Conservation (phyloP, 2,113 vertebrate genomes). For the Rhinopithecus roxellana region DNA sequence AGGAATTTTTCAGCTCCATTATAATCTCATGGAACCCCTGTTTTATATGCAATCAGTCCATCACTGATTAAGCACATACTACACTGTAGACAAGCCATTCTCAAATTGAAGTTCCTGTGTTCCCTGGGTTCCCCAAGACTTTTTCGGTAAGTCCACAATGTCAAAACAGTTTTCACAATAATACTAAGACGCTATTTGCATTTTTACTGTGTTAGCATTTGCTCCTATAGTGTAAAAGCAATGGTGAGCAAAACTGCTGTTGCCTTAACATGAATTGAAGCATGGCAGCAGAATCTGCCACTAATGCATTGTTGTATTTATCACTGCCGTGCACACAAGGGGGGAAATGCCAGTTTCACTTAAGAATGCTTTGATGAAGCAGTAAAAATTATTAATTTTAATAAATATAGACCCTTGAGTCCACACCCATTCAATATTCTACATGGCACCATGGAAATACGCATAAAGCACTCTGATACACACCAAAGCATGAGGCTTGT, state of each 20-base stretch:
- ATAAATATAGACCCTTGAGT: neutral
- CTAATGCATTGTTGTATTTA: neutral
- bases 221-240: neutral
- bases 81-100: neutral
- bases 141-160: neutral
- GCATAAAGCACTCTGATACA: neutral
- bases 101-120: neutral
- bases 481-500: neutral
- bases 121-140: neutral
- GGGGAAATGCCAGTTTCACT: neutral
- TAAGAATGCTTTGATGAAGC: conserved; percentile 3
- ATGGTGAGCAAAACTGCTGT: neutral
- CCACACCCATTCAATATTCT: neutral
- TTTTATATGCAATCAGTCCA: neutral
- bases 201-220: neutral
- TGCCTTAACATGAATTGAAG: conserved; percentile 5
- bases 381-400: conserved; percentile 18
- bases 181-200: neutral
- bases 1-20: neutral
- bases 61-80: neutral
- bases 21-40: neutral
- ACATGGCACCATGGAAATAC: neutral
- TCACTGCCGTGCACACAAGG: neutral
- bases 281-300: neutral
- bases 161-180: conserved; percentile 8